phyloP scores from a whole-genome alignment of 2,888 invertebrate genomes.

The Phrixothrix hirtus region DNA sequence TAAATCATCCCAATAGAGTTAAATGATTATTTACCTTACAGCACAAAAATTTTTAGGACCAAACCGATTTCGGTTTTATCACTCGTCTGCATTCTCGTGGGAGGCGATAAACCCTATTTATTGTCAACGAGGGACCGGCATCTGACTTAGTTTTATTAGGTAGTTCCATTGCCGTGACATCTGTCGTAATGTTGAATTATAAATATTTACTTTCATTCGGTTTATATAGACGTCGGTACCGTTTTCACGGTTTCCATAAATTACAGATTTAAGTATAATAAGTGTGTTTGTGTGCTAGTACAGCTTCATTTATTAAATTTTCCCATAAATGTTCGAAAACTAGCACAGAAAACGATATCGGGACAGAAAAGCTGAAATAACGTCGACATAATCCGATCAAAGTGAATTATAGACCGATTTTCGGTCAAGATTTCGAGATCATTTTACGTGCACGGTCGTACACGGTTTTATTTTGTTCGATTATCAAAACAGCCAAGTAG shows the following conservation, averaged over 20 bases:
- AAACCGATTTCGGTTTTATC: slow-evolving; percentile 20
- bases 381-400: slow-evolving; percentile 42
- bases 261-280: slow-evolving; percentile 18
- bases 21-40: no score
- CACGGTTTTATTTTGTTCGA: slow-evolving; percentile 10
- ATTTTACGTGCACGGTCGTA: slow-evolving; percentile 35
- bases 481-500: not conserved
- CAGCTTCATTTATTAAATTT: slow-evolving; percentile 26
- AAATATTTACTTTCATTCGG: slow-evolving; percentile 12
- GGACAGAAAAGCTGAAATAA: slow-evolving; percentile 35
- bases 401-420: slow-evolving; percentile 40
- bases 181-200: slow-evolving; percentile 3
- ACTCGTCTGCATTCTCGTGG: slow-evolving; percentile 15
- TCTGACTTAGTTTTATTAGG: slow-evolving; percentile 23
- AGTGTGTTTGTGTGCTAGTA: slow-evolving; percentile 15
- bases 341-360: slow-evolving; percentile 33
- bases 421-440: slow-evolving; percentile 43
- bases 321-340: slow-evolving; percentile 26
- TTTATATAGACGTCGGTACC: slow-evolving; percentile 1
- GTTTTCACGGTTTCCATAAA: slow-evolving; percentile 11
- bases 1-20: no score
- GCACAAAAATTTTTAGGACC: no score
- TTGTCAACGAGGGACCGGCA: slow-evolving; percentile 25
- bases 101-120: slow-evolving; percentile 31
- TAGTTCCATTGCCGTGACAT: slow-evolving; percentile 12